phyloP scores from a whole-genome alignment of 2,113 vertebrate genomes.

The Onychostoma macrolepis region DNA sequence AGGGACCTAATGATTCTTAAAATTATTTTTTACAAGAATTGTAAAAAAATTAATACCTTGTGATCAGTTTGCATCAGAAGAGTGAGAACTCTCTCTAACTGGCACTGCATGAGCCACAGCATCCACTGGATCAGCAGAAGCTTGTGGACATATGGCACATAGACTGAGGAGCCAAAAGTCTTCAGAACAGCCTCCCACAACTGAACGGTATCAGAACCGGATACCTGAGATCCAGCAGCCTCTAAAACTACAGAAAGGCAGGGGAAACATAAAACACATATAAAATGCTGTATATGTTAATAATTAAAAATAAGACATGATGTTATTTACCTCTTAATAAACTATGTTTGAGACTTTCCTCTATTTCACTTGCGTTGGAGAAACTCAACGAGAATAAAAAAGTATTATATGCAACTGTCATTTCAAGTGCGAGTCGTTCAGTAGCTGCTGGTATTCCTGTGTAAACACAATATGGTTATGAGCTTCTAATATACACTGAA shows the following conservation, averaged over 20 bases:
- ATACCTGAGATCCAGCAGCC: conserved; percentile 38
- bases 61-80: conserved; percentile 58
- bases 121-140: conserved; percentile 76
- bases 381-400: conserved; percentile 63
- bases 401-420: conserved; percentile 72
- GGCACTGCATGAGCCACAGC: conserved; percentile 69
- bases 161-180: conserved; percentile 49
- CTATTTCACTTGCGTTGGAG: conserved; percentile 61
- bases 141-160: conserved; percentile 49
- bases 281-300: not conserved
- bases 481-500: not conserved
- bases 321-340: conserved; percentile 67
- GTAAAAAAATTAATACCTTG: conserved; percentile 23
- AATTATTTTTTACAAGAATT: not conserved
- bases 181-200: conserved; percentile 68
- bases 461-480: not conserved
- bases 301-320: not conserved
- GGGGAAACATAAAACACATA: not conserved
- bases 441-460: conserved; percentile 70
- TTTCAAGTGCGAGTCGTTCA: conserved; percentile 67
- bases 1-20: not conserved
- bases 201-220: conserved; percentile 40
- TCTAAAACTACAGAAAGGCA: conserved; percentile 63
- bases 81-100: conserved; percentile 63
- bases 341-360: conserved; percentile 62